phyloP scores from a whole-genome alignment of 2,888 invertebrate species.

The Baccha elongata region DNA sequence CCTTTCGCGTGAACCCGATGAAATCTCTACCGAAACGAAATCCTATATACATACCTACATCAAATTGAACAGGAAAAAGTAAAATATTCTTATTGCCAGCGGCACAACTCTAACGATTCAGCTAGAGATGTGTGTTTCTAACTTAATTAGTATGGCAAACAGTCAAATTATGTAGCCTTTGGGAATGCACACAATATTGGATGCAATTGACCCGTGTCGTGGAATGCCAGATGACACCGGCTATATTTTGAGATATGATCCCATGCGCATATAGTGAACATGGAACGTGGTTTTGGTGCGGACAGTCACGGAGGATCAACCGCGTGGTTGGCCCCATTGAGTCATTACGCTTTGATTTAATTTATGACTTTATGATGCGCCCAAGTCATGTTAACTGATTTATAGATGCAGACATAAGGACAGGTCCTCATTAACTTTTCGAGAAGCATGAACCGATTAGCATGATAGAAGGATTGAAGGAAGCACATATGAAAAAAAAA shows the following conservation, averaged over 20 bases:
- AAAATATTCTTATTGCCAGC: constrained; percentile 38
- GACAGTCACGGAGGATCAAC: constrained; percentile 38
- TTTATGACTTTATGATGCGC: constrained; percentile 59
- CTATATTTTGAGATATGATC: constrained; percentile 15
- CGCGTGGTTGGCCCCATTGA: constrained; percentile 35
- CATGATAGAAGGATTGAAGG: background rate
- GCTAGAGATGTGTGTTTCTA: constrained; percentile 55
- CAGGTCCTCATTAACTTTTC: constrained; percentile 1
- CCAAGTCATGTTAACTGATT: constrained; percentile 45
- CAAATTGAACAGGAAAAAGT: constrained; percentile 19
- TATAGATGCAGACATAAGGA: constrained; percentile 23
- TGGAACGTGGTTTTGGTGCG: background rate
- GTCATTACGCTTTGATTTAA: constrained; percentile 39
- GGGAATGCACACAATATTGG: constrained; percentile 24
- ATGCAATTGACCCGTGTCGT: constrained; percentile 64
- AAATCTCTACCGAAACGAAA: constrained; percentile 38
- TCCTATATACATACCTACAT: no score
- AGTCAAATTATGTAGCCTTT: constrained; percentile 58
- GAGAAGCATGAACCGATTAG: background rate
- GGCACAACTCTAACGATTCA: constrained; percentile 41
- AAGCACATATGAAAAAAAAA: no score
- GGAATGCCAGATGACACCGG: constrained; percentile 64
- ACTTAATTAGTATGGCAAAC: constrained; percentile 72
- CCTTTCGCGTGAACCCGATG: constrained; percentile 36
- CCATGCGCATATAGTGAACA: background rate